Evolutionary conservation across 1,140 invertebrate genomes (phyloP).

Genomic region (Eciton burchellii): DNA sequence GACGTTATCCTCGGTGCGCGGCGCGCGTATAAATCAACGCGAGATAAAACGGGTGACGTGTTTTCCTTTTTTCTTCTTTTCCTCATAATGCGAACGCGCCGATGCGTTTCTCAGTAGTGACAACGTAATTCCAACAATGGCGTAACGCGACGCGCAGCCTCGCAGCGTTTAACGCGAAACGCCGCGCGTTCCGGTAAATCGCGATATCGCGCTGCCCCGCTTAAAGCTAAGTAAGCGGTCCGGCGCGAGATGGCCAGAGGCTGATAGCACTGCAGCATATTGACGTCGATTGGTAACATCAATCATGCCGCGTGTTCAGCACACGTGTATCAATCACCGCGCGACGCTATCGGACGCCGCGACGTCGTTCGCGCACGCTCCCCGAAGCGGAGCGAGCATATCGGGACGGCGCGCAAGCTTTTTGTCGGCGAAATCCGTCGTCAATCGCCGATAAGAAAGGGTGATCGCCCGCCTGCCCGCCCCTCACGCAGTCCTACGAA

Average conservation of each 20-base stretch:
- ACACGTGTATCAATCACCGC: constrained; percentile 83
- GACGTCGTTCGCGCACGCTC: constrained; percentile 52
- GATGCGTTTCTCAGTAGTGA: background rate
- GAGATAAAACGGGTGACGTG: background rate
- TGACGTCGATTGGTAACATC: constrained; percentile 84
- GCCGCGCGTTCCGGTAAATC: constrained; percentile 21
- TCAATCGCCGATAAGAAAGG: constrained; percentile 70
- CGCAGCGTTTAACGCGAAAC: constrained; percentile 24
- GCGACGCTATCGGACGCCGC: constrained; percentile 70
- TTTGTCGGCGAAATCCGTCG: constrained; percentile 65
- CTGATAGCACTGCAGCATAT: constrained; percentile 82
- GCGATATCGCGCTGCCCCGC: constrained; percentile 31
- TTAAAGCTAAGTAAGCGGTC: constrained; percentile 68
- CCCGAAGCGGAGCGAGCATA: constrained; percentile 21
- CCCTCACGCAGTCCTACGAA: constrained; percentile 12
- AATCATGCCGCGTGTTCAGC: constrained; percentile 81
- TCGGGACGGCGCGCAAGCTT: constrained; percentile 57
- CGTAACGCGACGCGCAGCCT: background rate
- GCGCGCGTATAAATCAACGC: background rate
- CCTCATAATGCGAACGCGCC: background rate
- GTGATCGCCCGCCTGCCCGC: constrained; percentile 34
- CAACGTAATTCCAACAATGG: background rate
- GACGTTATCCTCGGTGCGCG: background rate
- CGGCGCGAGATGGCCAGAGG: constrained; percentile 69
- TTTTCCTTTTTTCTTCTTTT: background rate